phyloP scores from a whole-genome alignment of 2,888 invertebrate genomes.

The Drosophila nr. fundita region DNA sequence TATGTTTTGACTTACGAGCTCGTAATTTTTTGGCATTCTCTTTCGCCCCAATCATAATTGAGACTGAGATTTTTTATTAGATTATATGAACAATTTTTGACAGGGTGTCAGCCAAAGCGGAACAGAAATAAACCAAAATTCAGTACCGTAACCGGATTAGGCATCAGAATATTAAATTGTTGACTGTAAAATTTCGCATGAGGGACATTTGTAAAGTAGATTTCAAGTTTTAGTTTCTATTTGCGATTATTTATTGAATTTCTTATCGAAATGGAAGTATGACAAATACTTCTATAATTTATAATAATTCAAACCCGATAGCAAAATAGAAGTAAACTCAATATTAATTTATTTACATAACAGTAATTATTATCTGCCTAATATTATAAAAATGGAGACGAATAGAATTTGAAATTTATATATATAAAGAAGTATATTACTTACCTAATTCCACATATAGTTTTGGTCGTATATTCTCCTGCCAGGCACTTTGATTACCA shows the following conservation, averaged over 20 bases:
- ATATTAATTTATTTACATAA: background rate
- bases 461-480: slow-evolving; percentile 96
- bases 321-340: background rate
- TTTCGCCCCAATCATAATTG: slow-evolving; percentile 56
- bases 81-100: slow-evolving; percentile 1
- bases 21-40: background rate
- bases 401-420: background rate
- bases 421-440: slow-evolving; percentile 81
- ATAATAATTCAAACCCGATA: background rate
- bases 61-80: slow-evolving; percentile 57
- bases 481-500: slow-evolving; percentile 89
- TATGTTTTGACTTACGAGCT: slow-evolving; percentile 9
- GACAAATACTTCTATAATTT: background rate
- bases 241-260: background rate
- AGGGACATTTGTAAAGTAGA: background rate
- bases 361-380: background rate
- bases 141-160: background rate
- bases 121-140: background rate
- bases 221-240: background rate
- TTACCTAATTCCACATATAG: slow-evolving; percentile 96
- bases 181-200: background rate
- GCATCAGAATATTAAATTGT: background rate
- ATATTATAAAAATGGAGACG: background rate
- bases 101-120: background rate
- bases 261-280: too few species aligned